A percentile compares a stretch with the other conserved stretches of the same genome.
Evolutionary conservation across 2,888 invertebrate genomes (phyloP).

Genomic region (Sphaerophoria taeniata): DNA sequence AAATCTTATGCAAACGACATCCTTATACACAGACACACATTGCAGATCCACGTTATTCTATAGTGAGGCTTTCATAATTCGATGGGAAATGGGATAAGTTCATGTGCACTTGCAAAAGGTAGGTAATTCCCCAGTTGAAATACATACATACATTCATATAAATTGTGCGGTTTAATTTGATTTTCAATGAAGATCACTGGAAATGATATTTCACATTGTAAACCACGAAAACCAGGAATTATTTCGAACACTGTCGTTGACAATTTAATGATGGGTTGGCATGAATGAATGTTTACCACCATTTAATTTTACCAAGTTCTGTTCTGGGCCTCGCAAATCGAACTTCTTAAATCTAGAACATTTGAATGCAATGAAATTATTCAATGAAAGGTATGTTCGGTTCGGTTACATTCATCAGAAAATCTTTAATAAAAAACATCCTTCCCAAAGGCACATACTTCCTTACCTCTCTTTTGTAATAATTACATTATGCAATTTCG

Average conservation of each 20-base stretch:
- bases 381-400: conserved; percentile 38
- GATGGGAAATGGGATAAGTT: conserved; percentile 63
- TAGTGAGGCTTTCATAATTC: conserved; percentile 67
- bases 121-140: conserved; percentile 53
- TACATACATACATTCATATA: background rate
- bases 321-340: background rate
- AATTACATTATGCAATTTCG: no score
- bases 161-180: conserved; percentile 70
- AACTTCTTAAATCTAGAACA: background rate
- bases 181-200: conserved; percentile 70
- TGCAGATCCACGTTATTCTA: conserved; percentile 47
- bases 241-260: conserved; percentile 65
- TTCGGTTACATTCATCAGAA: no score
- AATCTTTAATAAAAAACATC: no score
- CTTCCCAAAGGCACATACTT: no score
- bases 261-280: conserved; percentile 63
- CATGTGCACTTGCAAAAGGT: conserved; percentile 64
- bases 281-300: conserved; percentile 53
- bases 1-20: conserved; percentile 72
- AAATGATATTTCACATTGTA: conserved; percentile 58
- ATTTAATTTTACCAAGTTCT: conserved; percentile 33
- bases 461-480: no score
- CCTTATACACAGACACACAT: conserved; percentile 15
- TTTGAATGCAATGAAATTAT: conserved; percentile 46
- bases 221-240: conserved; percentile 64